These are phyloP conservation scores for Melinopterus prodromus DNA, from an alignment of 2,888 invertebrate species.

Conservation along the genomic window DNA sequence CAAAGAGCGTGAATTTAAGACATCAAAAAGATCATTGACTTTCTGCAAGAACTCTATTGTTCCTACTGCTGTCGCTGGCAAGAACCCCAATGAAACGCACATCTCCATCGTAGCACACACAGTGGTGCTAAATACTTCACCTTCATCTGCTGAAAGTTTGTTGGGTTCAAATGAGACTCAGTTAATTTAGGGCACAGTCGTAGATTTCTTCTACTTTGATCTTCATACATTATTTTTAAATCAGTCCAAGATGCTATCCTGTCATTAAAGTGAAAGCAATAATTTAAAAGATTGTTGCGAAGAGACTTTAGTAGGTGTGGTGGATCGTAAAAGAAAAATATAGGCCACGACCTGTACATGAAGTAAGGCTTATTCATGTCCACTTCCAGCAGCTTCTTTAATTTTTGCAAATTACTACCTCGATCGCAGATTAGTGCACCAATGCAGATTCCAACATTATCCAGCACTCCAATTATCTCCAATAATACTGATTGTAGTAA, in stretches of 20 bases:
- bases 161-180: slow-evolving; percentile 31
- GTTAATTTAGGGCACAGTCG: slow-evolving; percentile 24
- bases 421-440: no score
- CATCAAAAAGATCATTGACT: slow-evolving; percentile 33
- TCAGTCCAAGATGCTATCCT: neutral
- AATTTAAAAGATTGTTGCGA: slow-evolving; percentile 16
- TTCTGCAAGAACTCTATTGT: slow-evolving; percentile 21
- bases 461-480: no score
- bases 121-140: slow-evolving; percentile 35
- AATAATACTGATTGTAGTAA: no score
- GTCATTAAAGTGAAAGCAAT: slow-evolving; percentile 11
- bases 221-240: slow-evolving; percentile 7
- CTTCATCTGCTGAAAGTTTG: slow-evolving; percentile 36
- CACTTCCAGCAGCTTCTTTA: no score
- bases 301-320: slow-evolving; percentile 22
- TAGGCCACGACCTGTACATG: no score
- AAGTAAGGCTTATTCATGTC: no score
- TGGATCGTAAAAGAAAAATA: slow-evolving; percentile 28
- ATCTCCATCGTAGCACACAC: slow-evolving; percentile 31
- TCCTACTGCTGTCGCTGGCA: slow-evolving; percentile 23
- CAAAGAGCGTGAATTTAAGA: slow-evolving; percentile 27
- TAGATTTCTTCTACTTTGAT: no score
- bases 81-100: slow-evolving; percentile 18
- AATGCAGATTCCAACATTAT: no score
- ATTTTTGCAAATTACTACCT: no score